These are phyloP conservation scores for Ailuropoda melanoleuca DNA, from an alignment of 2,113 vertebrate genomes.

Conservation along the genomic window DNA sequence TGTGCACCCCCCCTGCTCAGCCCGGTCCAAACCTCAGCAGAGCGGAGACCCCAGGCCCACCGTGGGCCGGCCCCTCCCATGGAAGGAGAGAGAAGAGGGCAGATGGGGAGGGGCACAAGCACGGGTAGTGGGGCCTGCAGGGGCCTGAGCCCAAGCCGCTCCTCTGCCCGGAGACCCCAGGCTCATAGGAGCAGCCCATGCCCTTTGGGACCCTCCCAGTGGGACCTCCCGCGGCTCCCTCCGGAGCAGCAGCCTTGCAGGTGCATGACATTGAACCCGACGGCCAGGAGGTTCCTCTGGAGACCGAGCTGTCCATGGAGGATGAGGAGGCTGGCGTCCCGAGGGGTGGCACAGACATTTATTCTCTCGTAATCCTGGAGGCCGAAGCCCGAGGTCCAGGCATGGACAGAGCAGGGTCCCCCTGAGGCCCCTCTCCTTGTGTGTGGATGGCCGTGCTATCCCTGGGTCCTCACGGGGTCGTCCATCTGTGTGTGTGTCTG, in stretches of 20 bases:
- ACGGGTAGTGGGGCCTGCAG: too few species aligned
- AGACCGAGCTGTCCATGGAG: not conserved
- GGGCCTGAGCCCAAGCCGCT: not conserved
- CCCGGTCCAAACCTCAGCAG: too few species aligned
- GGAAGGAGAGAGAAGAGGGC: too few species aligned
- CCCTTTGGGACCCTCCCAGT: not conserved
- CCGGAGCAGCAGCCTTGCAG: not conserved
- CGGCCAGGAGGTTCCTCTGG: not conserved
- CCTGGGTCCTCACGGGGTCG: accelerated
- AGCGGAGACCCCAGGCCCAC: not conserved
- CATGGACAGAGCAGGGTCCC: accelerated
- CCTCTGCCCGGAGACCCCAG: not conserved
- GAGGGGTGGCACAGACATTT: not conserved
- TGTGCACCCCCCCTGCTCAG: not conserved
- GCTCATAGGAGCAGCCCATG: not conserved
- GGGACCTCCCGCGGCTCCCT: not conserved
- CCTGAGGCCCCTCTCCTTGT: not conserved
- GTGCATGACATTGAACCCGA: not conserved
- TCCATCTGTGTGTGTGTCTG: not conserved
- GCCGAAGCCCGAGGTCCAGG: accelerated
- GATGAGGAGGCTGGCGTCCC: not conserved
- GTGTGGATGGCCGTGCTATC: accelerated
- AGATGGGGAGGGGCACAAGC: too few species aligned
- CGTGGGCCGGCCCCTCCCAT: not conserved
- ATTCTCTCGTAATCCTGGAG: accelerated